Percentiles rank a stretch among this genome's conserved stretches.
phyloP scores from a whole-genome alignment of 2,888 invertebrate species.

The Lasioglossum oenotherae region DNA sequence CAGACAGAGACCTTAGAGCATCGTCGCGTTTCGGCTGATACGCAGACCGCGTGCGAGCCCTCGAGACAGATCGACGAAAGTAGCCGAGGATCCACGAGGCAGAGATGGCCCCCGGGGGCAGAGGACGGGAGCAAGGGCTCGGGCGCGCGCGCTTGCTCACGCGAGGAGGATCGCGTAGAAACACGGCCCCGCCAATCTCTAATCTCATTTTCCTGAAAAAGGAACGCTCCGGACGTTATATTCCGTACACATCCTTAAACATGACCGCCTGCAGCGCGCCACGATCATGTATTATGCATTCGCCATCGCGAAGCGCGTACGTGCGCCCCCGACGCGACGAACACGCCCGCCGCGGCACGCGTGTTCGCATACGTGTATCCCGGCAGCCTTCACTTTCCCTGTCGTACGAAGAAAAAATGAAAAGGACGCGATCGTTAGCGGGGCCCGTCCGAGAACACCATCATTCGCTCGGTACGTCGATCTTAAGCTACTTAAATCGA shows the following conservation, averaged over 20 bases:
- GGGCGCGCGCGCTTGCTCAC: not conserved
- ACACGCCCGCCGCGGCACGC: slow-evolving; percentile 38
- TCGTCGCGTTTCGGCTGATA: not conserved
- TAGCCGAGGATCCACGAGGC: not conserved
- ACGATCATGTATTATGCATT: slow-evolving; percentile 75
- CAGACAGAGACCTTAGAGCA: not conserved
- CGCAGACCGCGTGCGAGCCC: slow-evolving; percentile 2
- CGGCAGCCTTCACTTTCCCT: slow-evolving; percentile 42
- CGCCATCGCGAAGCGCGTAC: slow-evolving; percentile 67
- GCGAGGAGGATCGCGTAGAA: slow-evolving; percentile 12
- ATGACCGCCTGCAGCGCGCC: slow-evolving; percentile 71
- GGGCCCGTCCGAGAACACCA: not conserved
- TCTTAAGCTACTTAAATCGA: not conserved
- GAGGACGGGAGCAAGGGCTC: not conserved
- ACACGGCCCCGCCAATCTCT: slow-evolving; percentile 64
- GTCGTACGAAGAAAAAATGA: not conserved
- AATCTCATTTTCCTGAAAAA: slow-evolving; percentile 73
- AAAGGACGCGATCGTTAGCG: slow-evolving; percentile 19
- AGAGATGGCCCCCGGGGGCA: not conserved
- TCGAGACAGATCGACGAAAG: not conserved
- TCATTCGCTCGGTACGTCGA: not conserved
- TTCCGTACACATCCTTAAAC: slow-evolving; percentile 73
- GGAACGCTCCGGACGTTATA: slow-evolving; percentile 68
- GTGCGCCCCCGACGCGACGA: slow-evolving; percentile 41
- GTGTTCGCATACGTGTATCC: slow-evolving; percentile 44